Conservation (phyloP, 2,113 vertebrate genomes). For the Herpetotheres cachinnans region DNA sequence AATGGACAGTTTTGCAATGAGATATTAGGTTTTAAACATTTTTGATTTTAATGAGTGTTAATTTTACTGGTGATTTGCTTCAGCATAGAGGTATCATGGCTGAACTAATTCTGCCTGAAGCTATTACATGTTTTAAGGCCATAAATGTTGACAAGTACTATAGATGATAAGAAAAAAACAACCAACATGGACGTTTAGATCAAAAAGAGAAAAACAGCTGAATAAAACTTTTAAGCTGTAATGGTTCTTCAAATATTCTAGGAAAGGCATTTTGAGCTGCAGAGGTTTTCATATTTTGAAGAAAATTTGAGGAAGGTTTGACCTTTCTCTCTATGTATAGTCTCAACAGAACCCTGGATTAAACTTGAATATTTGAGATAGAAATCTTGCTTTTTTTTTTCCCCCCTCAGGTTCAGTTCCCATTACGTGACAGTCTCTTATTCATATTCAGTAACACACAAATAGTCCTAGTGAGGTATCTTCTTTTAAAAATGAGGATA, state of each 20-base stretch:
- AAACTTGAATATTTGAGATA: background rate
- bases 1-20: background rate
- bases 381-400: background rate
- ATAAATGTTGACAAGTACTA: background rate
- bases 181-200: rapidly evolving
- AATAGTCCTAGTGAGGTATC: background rate
- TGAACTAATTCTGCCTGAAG: slow-evolving; percentile 24
- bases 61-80: slow-evolving; percentile 18
- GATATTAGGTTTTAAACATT: slow-evolving; percentile 16
- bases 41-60: slow-evolving; percentile 27
- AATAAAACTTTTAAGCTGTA: background rate
- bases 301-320: background rate
- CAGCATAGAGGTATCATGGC: background rate
- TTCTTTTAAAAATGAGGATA: background rate
- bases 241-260: background rate
- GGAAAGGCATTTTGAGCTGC: background rate
- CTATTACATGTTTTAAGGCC: background rate
- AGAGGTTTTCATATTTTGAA: background rate
- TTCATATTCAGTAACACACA: background rate
- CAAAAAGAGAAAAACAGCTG: background rate
- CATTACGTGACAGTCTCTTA: background rate
- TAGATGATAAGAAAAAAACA: background rate
- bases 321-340: background rate
- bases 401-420: background rate
- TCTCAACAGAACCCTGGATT: background rate